Evolutionary conservation across 2,113 vertebrate species (phyloP).

Genomic region (Lonchura striata): DNA sequence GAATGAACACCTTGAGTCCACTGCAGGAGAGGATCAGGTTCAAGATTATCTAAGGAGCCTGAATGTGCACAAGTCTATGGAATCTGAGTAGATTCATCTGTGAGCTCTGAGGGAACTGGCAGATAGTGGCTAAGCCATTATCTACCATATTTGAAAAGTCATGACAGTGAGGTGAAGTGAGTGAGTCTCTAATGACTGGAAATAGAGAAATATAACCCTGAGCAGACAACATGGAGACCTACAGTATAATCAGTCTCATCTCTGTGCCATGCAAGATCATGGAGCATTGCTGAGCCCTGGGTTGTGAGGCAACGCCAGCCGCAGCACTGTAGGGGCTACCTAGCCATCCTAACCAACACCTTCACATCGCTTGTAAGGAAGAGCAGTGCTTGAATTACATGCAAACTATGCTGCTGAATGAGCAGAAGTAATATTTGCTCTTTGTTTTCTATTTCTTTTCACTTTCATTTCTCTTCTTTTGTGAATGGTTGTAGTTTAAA

Average conservation of each 20-base stretch:
- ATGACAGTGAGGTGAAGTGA: neutral
- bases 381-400: neutral
- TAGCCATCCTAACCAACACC: neutral
- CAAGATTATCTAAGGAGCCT: neutral
- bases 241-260: neutral
- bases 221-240: neutral
- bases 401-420: neutral
- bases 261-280: neutral
- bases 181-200: neutral
- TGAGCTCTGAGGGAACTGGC: neutral
- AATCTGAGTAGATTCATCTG: neutral
- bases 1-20: neutral
- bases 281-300: neutral
- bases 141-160: neutral
- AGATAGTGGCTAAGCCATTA: neutral
- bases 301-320: neutral
- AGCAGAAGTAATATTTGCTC: neutral
- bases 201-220: neutral
- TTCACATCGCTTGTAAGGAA: rapidly evolving
- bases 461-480: neutral
- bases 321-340: neutral
- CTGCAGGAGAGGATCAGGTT: neutral
- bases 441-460: neutral
- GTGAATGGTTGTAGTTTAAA: neutral
- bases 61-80: neutral